These are phyloP conservation scores for Hypanus sabinus DNA, from an alignment of 2,113 vertebrate genomes.

Conservation along the genomic window DNA sequence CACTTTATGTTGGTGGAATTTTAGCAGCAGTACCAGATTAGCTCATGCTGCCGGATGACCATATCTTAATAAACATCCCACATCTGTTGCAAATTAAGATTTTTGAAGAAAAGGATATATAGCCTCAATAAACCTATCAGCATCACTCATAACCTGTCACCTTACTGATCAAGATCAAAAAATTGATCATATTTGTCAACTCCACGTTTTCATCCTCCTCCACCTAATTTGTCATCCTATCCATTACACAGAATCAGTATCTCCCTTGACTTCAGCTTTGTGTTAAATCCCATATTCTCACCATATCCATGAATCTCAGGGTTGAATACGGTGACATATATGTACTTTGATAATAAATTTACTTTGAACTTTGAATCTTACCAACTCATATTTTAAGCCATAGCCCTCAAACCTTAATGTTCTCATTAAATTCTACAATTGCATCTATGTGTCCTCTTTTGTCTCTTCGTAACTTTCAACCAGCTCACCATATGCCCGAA, in stretches of 20 bases:
- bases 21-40: too few relatives aligned
- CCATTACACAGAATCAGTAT: neutral
- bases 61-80: too few relatives aligned
- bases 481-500: neutral
- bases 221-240: neutral
- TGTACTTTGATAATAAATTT: too few relatives aligned
- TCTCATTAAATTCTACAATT: neutral
- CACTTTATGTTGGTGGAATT: neutral
- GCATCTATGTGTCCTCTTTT: neutral
- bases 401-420: neutral
- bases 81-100: too few relatives aligned
- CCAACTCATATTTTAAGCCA: neutral
- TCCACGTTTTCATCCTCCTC: neutral
- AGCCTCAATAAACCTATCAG: neutral
- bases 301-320: neutral
- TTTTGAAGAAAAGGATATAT: neutral
- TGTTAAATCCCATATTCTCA: neutral
- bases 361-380: neutral
- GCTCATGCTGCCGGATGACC: too few relatives aligned
- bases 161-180: neutral
- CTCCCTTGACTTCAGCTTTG: neutral
- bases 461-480: neutral
- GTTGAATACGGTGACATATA: too few relatives aligned
- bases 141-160: neutral
- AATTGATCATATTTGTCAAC: neutral